Percentiles rank a stretch among this genome's conserved stretches.
phyloP scores from a whole-genome alignment of 2,888 invertebrate species.

The Acronicta aceris region DNA sequence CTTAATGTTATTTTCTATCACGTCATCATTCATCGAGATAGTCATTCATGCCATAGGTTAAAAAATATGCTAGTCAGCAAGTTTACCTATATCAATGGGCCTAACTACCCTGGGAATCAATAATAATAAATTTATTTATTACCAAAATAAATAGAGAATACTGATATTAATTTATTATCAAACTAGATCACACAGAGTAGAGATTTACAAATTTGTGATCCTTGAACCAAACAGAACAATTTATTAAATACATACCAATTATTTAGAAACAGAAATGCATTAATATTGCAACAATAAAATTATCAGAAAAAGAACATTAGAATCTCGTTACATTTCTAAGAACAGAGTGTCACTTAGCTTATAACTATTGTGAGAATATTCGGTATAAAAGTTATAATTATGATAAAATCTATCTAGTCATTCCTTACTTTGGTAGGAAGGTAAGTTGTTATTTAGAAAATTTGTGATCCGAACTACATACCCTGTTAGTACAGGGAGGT shows the following conservation, averaged over 20 bases:
- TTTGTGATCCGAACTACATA: conserved; percentile 20
- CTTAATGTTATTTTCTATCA: too few species aligned
- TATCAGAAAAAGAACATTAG: conserved; percentile 34
- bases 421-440: neutral
- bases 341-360: neutral
- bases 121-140: neutral
- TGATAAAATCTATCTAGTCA: neutral
- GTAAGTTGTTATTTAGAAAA: conserved; percentile 14
- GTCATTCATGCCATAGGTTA: too few species aligned
- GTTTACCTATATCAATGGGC: too few species aligned
- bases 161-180: conserved; percentile 65
- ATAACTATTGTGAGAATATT: conserved; percentile 4
- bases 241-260: conserved; percentile 28
- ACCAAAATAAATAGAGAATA: conserved; percentile 49
- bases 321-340: conserved; percentile 33
- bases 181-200: conserved; percentile 46
- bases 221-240: conserved; percentile 44
- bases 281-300: conserved; percentile 19
- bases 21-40: too few species aligned
- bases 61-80: too few species aligned
- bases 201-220: conserved; percentile 49
- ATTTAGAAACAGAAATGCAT: conserved; percentile 39
- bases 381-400: conserved; percentile 2
- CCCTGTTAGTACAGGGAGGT: conserved; percentile 24
- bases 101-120: neutral